phyloP scores from a whole-genome alignment of 2,888 invertebrate species.

The Apodemia mormo region DNA sequence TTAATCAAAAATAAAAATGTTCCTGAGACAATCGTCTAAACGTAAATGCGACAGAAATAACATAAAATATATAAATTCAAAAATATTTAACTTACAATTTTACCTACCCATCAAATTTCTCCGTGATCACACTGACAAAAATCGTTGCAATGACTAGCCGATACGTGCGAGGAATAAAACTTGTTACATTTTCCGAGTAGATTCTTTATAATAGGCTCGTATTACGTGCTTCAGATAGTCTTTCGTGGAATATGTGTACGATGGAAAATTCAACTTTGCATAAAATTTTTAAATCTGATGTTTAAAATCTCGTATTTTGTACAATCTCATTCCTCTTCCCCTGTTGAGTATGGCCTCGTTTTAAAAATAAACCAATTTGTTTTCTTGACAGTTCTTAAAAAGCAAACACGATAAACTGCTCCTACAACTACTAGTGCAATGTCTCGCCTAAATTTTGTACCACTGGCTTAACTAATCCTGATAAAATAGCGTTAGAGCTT shows the following conservation, averaged over 20 bases:
- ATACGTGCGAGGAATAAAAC: conserved; percentile 7
- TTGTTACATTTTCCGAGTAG: conserved; percentile 1
- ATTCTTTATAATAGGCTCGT: conserved; percentile 12
- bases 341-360: too few species aligned
- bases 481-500: too few species aligned
- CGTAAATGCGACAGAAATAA: too few species aligned
- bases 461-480: too few species aligned
- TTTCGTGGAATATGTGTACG: neutral
- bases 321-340: neutral
- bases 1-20: too few species aligned
- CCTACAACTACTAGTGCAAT: too few species aligned
- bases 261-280: neutral
- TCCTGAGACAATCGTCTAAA: too few species aligned
- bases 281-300: neutral
- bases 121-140: conserved; percentile 4
- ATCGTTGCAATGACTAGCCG: conserved; percentile 4
- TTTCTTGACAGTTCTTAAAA: too few species aligned
- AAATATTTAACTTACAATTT: neutral
- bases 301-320: neutral
- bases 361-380: conserved; percentile 74
- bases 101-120: neutral
- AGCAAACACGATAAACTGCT: too few species aligned
- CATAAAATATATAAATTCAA: neutral
- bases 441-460: too few species aligned
- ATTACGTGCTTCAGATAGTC: neutral